Percentiles rank a stretch among this genome's conserved stretches.
phyloP scores from a whole-genome alignment of 1,140 invertebrate genomes.

The Drusus annulatus region DNA sequence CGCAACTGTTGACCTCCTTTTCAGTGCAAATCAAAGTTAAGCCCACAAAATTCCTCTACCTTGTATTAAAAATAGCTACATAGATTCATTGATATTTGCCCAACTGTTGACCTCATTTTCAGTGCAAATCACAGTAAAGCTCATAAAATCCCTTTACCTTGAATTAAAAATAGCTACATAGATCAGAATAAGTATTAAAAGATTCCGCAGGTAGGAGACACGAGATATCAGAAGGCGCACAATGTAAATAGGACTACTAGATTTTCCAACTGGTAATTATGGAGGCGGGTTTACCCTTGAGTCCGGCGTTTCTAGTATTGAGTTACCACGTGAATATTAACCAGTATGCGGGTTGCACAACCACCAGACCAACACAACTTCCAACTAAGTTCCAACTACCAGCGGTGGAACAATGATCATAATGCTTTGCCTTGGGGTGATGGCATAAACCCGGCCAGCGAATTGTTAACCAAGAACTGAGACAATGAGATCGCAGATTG shows the following conservation, averaged over 20 bases:
- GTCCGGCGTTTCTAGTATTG: constrained; percentile 47
- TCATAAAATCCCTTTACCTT: too few relatives aligned
- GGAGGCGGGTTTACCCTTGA: constrained; percentile 49
- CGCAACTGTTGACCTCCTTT: neutral
- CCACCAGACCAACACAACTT: neutral
- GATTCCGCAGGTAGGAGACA: neutral
- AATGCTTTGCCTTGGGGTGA: constrained; percentile 42
- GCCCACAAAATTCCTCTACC: too few relatives aligned
- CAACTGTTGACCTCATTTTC: neutral
- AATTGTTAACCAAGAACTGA: constrained; percentile 41
- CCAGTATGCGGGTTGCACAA: constrained; percentile 55
- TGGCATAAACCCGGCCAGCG: constrained; percentile 37
- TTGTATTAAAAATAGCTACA: neutral
- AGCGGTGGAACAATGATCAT: constrained; percentile 47
- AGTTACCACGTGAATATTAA: constrained; percentile 52
- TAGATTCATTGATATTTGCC: neutral
- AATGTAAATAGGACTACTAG: constrained; percentile 17
- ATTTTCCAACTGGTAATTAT: constrained; percentile 25
- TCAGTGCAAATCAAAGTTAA: too few relatives aligned
- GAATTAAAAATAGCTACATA: neutral
- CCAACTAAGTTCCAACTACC: neutral
- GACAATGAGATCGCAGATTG: constrained; percentile 54
- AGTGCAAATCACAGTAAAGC: too few relatives aligned
- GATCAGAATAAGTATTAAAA: neutral
- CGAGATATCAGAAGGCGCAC: neutral